A percentile compares a stretch with the other conserved stretches of the same genome.
phyloP scores from a whole-genome alignment of 2,113 vertebrate genomes.

The Sapajus apella region DNA sequence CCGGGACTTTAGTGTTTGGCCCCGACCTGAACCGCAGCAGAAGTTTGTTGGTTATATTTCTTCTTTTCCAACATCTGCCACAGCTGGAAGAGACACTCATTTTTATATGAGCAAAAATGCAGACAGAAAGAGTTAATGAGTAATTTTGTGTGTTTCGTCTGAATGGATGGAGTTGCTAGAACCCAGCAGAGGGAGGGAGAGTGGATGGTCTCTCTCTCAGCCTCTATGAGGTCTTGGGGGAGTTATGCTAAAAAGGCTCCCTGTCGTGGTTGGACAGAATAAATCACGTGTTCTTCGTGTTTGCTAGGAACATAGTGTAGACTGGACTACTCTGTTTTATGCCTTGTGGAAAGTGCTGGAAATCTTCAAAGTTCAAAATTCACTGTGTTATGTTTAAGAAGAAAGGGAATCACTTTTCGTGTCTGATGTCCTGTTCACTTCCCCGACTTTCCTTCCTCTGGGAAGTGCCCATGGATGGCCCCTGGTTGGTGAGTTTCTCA shows the following conservation, averaged over 20 bases:
- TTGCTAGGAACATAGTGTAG: constrained; percentile 35
- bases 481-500: background rate
- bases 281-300: constrained; percentile 17
- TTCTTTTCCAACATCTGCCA: background rate
- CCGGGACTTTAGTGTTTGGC: background rate
- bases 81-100: background rate
- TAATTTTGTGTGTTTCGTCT: background rate
- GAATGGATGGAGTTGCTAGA: background rate
- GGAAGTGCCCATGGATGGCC: background rate
- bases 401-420: background rate
- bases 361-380: background rate
- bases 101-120: background rate
- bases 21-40: background rate
- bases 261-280: constrained; percentile 20
- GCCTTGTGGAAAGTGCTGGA: background rate
- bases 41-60: background rate
- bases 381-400: constrained; percentile 33
- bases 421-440: background rate
- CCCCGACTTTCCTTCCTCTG: background rate
- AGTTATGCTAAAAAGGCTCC: background rate
- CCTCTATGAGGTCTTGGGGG: background rate
- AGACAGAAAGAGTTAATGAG: background rate
- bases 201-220: background rate
- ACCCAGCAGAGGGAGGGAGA: background rate
- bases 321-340: background rate